Conservation (phyloP, 30 jellyfish, hydroid and myxozoan species). For the Turritopsis rubra region DNA sequence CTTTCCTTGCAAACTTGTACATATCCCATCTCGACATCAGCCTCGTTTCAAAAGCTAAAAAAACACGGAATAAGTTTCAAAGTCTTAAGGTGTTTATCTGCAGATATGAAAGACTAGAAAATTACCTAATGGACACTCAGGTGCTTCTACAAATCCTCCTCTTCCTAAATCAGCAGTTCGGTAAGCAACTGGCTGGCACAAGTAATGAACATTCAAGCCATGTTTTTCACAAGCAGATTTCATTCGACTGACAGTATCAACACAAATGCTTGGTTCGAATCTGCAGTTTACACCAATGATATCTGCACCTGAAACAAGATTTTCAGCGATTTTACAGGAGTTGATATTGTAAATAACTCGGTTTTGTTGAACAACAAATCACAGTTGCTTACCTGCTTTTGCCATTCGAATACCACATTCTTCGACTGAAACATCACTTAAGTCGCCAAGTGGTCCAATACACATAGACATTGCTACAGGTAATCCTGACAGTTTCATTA, state of each 20-base stretch:
- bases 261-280: slow-evolving; percentile 43
- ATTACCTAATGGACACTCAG: slow-evolving; percentile 56
- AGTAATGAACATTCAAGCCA: slow-evolving; percentile 42
- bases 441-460: slow-evolving; percentile 57
- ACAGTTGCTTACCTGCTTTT: slow-evolving; percentile 33
- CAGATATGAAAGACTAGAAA: too few species aligned
- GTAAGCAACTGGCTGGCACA: slow-evolving; percentile 50
- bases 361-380: neutral
- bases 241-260: slow-evolving; percentile 38
- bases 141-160: slow-evolving; percentile 46
- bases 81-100: too few species aligned
- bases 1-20: slow-evolving; percentile 33
- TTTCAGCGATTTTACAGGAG: too few species aligned
- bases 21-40: slow-evolving; percentile 35
- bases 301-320: slow-evolving; percentile 45
- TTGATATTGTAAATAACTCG: too few species aligned
- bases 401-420: slow-evolving; percentile 68
- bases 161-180: slow-evolving; percentile 62
- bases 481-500: slow-evolving; percentile 29
- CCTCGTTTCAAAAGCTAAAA: neutral
- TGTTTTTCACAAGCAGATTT: slow-evolving; percentile 48
- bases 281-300: slow-evolving; percentile 66
- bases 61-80: neutral
- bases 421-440: slow-evolving; percentile 28
- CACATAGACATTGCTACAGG: slow-evolving; percentile 56